These are phyloP conservation scores for Perithous albicinctus DNA, from an alignment of 2,888 invertebrate genomes.

Conservation along the genomic window DNA sequence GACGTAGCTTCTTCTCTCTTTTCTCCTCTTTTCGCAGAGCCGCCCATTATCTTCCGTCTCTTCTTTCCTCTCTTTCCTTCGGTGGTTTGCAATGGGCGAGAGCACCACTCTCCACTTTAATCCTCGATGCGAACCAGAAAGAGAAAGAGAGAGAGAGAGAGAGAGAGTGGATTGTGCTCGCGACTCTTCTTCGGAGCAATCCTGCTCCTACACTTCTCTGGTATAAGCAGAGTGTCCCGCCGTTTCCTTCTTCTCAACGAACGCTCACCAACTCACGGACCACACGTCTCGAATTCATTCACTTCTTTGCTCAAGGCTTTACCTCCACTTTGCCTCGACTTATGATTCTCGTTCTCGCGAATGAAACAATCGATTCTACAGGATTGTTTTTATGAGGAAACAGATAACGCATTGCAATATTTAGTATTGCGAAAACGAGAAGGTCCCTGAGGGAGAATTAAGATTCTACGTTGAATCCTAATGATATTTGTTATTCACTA, in stretches of 20 bases:
- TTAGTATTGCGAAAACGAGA: neutral
- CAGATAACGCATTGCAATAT: neutral
- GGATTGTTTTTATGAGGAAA: neutral
- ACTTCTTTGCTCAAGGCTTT: conserved; percentile 2
- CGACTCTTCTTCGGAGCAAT: neutral
- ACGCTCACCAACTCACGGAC: neutral
- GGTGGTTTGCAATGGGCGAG: neutral
- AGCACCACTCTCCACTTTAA: neutral
- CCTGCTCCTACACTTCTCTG: neutral
- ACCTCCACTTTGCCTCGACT: too few relatives aligned
- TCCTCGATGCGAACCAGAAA: neutral
- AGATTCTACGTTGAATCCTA: neutral
- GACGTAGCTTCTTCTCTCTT: conserved; percentile 36
- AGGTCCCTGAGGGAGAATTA: neutral
- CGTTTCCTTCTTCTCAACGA: conserved; percentile 10
- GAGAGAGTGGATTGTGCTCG: neutral
- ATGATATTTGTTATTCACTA: neutral
- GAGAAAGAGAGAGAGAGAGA: neutral
- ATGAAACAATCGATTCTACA: neutral
- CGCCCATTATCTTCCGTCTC: neutral
- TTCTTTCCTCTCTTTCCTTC: conserved; percentile 8
- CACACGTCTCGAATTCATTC: conserved; percentile 1
- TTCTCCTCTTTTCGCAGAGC: neutral
- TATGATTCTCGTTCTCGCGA: neutral
- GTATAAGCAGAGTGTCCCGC: too few relatives aligned